Conservation (phyloP, 2,888 invertebrate genomes). For the Cerastis rubricosa region DNA sequence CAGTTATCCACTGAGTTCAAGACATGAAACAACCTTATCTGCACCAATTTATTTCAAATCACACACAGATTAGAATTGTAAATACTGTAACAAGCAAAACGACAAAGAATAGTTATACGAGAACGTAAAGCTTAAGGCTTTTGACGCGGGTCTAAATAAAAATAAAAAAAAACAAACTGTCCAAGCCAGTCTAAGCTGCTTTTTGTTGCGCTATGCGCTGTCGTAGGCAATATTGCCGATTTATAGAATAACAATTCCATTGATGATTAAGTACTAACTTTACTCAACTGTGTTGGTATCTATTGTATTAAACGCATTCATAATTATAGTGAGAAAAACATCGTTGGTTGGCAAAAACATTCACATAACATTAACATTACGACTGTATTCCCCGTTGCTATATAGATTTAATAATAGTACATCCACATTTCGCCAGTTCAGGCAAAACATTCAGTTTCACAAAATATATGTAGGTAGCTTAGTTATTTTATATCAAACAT, state of each 20-base stretch:
- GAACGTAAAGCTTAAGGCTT: background rate
- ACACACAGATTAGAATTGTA: background rate
- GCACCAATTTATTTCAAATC: constrained; percentile 10
- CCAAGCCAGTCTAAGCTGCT: too few relatives aligned
- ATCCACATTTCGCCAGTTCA: too few relatives aligned
- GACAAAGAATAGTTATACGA: background rate
- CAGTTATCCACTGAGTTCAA: background rate
- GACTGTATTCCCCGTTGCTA: too few relatives aligned
- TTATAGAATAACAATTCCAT: background rate
- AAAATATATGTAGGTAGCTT: background rate
- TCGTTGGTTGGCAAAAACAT: background rate
- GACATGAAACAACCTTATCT: background rate
- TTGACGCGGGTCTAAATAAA: background rate
- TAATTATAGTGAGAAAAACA: background rate
- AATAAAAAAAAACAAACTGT: background rate
- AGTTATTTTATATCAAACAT: background rate
- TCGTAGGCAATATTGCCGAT: background rate
- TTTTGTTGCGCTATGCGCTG: background rate
- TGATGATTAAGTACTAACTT: background rate
- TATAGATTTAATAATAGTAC: too few relatives aligned
- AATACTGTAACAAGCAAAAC: background rate
- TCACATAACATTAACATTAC: too few relatives aligned
- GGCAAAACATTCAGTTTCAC: background rate
- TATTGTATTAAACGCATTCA: background rate
- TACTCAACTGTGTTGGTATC: background rate